Percentiles rank a stretch among this genome's conserved stretches.
Evolutionary conservation across 2,797 vertebrate genomes (phyloP).

Genomic region (Gadopsis marmoratus): DNA sequence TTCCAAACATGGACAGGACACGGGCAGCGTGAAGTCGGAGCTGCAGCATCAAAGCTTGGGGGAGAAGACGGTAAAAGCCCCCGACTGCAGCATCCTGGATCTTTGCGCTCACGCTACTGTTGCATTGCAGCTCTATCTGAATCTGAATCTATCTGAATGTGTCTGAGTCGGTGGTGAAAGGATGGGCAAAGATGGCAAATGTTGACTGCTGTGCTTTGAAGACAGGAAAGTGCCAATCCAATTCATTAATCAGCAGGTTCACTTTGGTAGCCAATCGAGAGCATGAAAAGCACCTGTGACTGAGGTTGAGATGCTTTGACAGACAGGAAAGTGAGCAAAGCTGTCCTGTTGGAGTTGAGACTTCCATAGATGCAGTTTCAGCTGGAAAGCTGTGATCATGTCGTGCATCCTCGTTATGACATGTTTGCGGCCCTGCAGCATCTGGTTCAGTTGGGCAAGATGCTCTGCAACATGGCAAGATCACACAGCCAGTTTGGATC

Average conservation of each 20-base stretch:
- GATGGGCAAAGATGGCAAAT: conserved; percentile 38
- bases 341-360: conserved; percentile 31
- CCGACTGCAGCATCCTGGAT: conserved; percentile 24
- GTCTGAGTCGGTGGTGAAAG: conserved; percentile 22
- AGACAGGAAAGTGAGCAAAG: conserved; percentile 49
- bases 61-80: conserved; percentile 35
- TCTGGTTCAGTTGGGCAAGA: conserved; percentile 42
- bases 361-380: conserved; percentile 39
- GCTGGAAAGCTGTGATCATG: conserved; percentile 40
- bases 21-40: conserved; percentile 23
- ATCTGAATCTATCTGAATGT: conserved; percentile 36
- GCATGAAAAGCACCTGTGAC: conserved; percentile 30
- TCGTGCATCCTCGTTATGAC: conserved; percentile 37
- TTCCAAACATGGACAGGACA: conserved; percentile 45
- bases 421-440: conserved; percentile 40
- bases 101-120: conserved; percentile 28
- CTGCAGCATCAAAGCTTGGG: conserved; percentile 29
- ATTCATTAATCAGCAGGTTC: conserved; percentile 9
- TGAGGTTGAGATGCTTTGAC: conserved; percentile 44
- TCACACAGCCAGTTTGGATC: conserved; percentile 29
- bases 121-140: conserved; percentile 31
- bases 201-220: neutral
- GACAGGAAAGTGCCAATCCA: conserved; percentile 14
- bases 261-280: conserved; percentile 37
- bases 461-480: conserved; percentile 35